These are phyloP conservation scores for Ceratina australensis DNA, from an alignment of 1,140 invertebrate species.

Conservation along the genomic window DNA sequence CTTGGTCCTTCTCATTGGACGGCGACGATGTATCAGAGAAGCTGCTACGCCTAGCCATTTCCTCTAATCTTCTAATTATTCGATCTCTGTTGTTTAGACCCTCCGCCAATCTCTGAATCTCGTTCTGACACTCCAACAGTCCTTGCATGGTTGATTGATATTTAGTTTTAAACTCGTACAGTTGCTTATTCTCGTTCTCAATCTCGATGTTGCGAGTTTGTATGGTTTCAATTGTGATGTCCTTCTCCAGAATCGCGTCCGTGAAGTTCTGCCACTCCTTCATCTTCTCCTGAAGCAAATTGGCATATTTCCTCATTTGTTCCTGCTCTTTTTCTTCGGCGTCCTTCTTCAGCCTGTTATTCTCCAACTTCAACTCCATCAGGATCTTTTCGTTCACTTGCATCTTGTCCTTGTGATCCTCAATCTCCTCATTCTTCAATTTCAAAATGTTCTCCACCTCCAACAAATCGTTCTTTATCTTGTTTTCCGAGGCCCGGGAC, in stretches of 20 bases:
- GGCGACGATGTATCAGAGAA: conserved; percentile 64
- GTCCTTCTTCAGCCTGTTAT: conserved; percentile 79
- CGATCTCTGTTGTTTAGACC: conserved; percentile 69
- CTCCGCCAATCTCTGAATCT: conserved; percentile 69
- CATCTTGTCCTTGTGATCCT: conserved; percentile 81
- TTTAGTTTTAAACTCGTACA: conserved; percentile 68
- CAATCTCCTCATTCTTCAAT: conserved; percentile 81
- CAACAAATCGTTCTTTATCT: conserved; percentile 80
- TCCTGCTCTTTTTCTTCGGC: conserved; percentile 71
- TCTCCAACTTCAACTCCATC: conserved; percentile 81
- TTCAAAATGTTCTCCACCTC: conserved; percentile 80
- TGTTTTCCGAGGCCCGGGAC: conserved; percentile 79
- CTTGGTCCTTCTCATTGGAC: conserved; percentile 75
- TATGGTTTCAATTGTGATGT: conserved; percentile 69
- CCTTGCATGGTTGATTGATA: conserved; percentile 61
- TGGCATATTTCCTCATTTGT: conserved; percentile 42
- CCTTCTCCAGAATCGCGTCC: conserved; percentile 69
- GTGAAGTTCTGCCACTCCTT: conserved; percentile 68
- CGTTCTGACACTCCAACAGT: conserved; percentile 62
- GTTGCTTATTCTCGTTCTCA: conserved; percentile 70
- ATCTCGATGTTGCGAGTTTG: conserved; percentile 71
- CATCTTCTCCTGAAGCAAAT: conserved; percentile 58
- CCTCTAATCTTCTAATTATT: conserved; percentile 69
- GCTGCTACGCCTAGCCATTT: conserved; percentile 68
- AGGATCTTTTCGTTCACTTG: conserved; percentile 82